Conservation (phyloP, 2,113 vertebrate genomes). For the Notothenia coriiceps region DNA sequence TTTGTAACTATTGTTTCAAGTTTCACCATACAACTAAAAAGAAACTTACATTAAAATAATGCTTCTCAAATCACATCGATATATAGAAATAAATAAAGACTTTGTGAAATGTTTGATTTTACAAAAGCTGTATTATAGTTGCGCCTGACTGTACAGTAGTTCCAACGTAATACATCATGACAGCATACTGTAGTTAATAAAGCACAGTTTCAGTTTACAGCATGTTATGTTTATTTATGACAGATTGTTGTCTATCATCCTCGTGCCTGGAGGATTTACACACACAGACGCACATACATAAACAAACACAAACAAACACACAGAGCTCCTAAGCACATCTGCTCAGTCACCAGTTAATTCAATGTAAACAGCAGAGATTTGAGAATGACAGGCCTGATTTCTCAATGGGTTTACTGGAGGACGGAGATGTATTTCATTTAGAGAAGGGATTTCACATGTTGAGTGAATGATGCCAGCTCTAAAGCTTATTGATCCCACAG, state of each 20-base stretch:
- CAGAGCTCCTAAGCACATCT: constrained; percentile 55
- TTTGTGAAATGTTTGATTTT: neutral
- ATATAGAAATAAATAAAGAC: neutral
- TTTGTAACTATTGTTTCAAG: too few species aligned
- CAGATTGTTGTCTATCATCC: constrained; percentile 14
- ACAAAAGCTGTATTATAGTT: neutral
- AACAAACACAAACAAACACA: constrained; percentile 4
- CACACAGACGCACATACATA: neutral
- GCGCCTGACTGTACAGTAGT: too few species aligned
- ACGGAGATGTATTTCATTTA: constrained; percentile 37
- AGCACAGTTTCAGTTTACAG: neutral
- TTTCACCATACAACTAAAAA: too few species aligned
- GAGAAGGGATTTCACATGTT: constrained; percentile 21
- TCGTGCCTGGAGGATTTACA: constrained; percentile 59
- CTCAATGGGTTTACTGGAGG: constrained; percentile 66
- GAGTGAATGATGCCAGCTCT: constrained; percentile 32
- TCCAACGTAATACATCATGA: neutral
- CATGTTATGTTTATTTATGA: constrained; percentile 9
- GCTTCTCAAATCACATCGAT: neutral
- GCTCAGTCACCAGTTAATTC: constrained; percentile 61
- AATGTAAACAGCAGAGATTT: constrained; percentile 56
- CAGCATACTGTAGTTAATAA: neutral
- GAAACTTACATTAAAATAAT: too few species aligned
- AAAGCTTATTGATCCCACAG: constrained; percentile 20
- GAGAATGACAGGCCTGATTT: constrained; percentile 65